Conservation (phyloP, 2,888 invertebrate species). For the Scrobipalpa costella region DNA sequence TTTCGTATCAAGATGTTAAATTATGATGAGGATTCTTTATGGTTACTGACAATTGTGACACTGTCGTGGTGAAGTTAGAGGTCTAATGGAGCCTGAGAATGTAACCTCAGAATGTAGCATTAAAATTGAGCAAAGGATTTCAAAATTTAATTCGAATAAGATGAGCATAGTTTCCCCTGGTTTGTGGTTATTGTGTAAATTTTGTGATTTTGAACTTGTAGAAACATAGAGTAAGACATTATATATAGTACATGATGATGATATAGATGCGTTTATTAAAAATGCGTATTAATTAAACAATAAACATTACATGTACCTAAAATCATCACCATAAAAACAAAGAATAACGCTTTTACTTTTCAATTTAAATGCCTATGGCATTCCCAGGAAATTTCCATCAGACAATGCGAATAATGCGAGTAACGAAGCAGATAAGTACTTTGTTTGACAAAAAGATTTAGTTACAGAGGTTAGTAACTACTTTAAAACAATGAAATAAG, state of each 20-base stretch:
- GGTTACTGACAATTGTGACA: slow-evolving; percentile 26
- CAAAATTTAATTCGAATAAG: slow-evolving; percentile 12
- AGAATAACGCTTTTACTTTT: too few relatives aligned
- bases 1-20: slow-evolving; percentile 30
- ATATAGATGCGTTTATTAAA: too few relatives aligned
- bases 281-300: too few relatives aligned
- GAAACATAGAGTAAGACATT: not conserved
- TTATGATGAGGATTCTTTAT: slow-evolving; percentile 29
- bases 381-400: not conserved
- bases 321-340: too few relatives aligned
- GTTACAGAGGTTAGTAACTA: not conserved
- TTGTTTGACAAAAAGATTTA: not conserved
- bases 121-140: not conserved
- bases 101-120: not conserved
- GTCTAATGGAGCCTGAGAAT: not conserved
- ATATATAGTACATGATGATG: not conserved
- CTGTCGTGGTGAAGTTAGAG: slow-evolving; percentile 26
- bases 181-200: not conserved
- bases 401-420: not conserved
- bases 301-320: too few relatives aligned
- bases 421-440: not conserved
- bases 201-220: not conserved
- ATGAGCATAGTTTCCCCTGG: not conserved
- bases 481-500: slow-evolving; percentile 2
- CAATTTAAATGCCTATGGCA: too few relatives aligned